Base-by-base conservation (phyloP, 2,113 vertebrate species). In the Ondatra zibethicus region DNA sequence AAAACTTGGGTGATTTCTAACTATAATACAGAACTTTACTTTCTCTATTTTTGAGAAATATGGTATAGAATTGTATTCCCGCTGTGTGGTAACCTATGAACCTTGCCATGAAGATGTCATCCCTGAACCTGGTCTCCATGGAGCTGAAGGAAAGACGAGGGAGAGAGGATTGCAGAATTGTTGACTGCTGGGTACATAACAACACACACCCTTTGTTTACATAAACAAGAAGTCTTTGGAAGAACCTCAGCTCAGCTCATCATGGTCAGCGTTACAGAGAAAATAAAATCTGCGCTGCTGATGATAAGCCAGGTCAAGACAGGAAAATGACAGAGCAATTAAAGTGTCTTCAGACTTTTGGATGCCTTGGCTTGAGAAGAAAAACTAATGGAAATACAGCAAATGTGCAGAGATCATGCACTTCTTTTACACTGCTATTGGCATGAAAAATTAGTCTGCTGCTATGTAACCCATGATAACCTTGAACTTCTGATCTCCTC, bases 351-450 rank as follows among this genome's bases (percentile, higher is more conserved):
- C 65, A 87, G 42, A 21, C 80, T 91, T 93, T 91, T 94, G 36
- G 82, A 7, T 29, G 9, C n/a, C 89, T 97, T 93, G 87, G 92
- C 97, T 96, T 94, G 93, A 97, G 77, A 75, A 97, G 93, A 91
- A 89, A 97, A 96, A 98, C 97, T 93, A 93, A 94, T 96, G 98
- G 97, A 97, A 96, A 91, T 68, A 19, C 88, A 85, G 27, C 66
- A 97, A 92, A 97, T 31, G 70, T 52, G 75, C 92, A 75, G 95
- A 97, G 96, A 95, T 61, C 68, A 21, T 66, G 86, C 13, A 80
- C 66, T 25, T 61, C 81, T 77, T 92, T 97, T 96, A 95, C 42
- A 93, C 95, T 96, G 96, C 81, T 97, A 66, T 98, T 91, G 89
- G 61, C 29, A 47, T 88, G 96, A 91, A 96, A 96, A 80, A 97